Conservation (phyloP, 2,888 invertebrate genomes). For the Drosophila melanosoma region DNA sequence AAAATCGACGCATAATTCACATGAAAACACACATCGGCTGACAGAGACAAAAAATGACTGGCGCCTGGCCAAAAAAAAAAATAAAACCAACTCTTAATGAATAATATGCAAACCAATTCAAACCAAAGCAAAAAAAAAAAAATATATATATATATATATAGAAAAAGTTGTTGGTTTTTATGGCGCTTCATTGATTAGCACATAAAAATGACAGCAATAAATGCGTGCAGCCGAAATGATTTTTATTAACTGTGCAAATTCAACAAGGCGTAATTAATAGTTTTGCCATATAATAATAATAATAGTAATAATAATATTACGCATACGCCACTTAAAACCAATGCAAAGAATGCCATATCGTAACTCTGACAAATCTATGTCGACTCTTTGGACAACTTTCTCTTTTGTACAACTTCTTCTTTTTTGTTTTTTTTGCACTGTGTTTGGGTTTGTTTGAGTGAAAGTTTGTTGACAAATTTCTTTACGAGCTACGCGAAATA, state of each 20-base stretch:
- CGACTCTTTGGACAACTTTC: not conserved
- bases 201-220: conserved; percentile 49
- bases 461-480: conserved; percentile 71
- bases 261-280: conserved; percentile 71
- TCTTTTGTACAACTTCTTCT: not conserved
- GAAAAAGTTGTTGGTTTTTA: conserved; percentile 22
- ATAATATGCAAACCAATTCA: conserved; percentile 34
- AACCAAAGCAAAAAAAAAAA: not conserved
- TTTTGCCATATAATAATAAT: conserved; percentile 33
- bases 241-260: conserved; percentile 58
- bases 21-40: conserved; percentile 23
- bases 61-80: conserved; percentile 36
- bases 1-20: conserved; percentile 51
- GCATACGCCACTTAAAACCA: conserved; percentile 69
- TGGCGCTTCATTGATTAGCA: conserved; percentile 53
- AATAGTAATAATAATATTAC: conserved; percentile 55
- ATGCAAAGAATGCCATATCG: conserved; percentile 38
- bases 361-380: conserved; percentile 45
- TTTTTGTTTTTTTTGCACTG: not conserved
- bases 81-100: conserved; percentile 18
- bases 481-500: conserved; percentile 52
- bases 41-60: conserved; percentile 37
- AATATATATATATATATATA: not conserved
- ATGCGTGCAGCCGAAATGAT: conserved; percentile 39
- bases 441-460: conserved; percentile 16